Evolutionary conservation across 2,797 vertebrate genomes (phyloP), one percentile per base, ranked within the genome.

Genomic region (Erethizon dorsatum): DNA sequence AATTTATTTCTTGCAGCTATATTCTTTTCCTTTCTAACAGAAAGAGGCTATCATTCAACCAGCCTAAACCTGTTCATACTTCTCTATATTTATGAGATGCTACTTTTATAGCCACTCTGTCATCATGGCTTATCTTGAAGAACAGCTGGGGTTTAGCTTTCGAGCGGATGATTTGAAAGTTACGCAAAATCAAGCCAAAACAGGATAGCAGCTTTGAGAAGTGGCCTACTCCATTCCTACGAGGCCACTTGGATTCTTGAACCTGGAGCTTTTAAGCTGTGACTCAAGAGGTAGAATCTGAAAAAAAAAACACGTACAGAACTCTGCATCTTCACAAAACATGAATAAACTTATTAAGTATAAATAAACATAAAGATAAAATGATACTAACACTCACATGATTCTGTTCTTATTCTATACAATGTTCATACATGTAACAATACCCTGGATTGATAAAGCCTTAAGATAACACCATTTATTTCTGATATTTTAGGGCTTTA

Each of bases 301-400:
- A 91, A 91, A 45, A 84, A 84, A 85, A 31, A 80, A 33, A 47
- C 57, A 67, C 14, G 0, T 56, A 73, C 24, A 31, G 50, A 80
- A 3, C 31, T 89, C 28, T 59, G 73, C 11, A 63, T 80, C 33
- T 79, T 75, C 90, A 92, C 47, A 88, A 94, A 88, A 88, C 45
- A 54, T 57, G 6, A 96, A 45, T 69, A 41, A 37, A 57, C n/a
- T 61, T 75, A 41, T 56, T 83, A 96, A 85, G 41, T 89, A 50
- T 63, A 50, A 96, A 77, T 88, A 94, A 91, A 13, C 57, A 61
- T 45, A 85, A 94, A 96, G 47, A 87, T 84, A 73, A 97, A 95
- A 90, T 94, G n/a, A 33, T 37, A 63, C 56, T 20, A 91, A 6
- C 57, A 94, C 73, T 83, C 41, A 93, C 52, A 92, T 75, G 59